A percentile compares a stretch with the other conserved stretches of the same genome.
These are phyloP conservation scores for Aradophagus sp. DNA, from an alignment of 1,140 invertebrate species.

Conservation along the genomic window DNA sequence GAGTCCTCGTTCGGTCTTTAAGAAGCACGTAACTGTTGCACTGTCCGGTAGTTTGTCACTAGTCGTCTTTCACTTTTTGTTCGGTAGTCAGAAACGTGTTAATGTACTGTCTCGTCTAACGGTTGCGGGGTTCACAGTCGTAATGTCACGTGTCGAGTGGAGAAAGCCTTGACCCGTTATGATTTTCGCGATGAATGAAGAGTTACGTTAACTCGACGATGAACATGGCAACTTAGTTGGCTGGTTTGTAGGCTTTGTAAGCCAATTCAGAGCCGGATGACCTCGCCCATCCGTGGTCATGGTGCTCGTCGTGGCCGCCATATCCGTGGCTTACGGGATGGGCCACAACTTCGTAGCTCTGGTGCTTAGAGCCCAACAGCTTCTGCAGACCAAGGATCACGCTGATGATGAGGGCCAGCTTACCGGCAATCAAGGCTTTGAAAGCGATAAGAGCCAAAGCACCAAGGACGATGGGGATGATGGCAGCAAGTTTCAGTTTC, in stretches of 20 bases:
- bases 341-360: constrained; percentile 80
- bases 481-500: constrained; percentile 85
- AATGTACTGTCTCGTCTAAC: constrained; percentile 50
- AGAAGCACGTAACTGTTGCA: constrained; percentile 38
- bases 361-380: constrained; percentile 81
- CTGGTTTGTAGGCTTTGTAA: constrained; percentile 71
- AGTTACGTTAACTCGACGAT: constrained; percentile 38
- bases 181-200: constrained; percentile 48
- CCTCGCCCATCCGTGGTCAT: constrained; percentile 71
- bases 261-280: constrained; percentile 68
- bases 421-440: constrained; percentile 87
- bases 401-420: constrained; percentile 85
- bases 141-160: constrained; percentile 42
- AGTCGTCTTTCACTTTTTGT: constrained; percentile 32
- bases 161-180: constrained; percentile 51
- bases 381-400: constrained; percentile 86
- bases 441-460: constrained; percentile 86
- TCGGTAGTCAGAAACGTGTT: constrained; percentile 26
- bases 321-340: constrained; percentile 66
- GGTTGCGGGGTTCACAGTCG: constrained; percentile 40
- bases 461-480: constrained; percentile 85
- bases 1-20: constrained; percentile 18
- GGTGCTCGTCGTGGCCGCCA: constrained; percentile 69
- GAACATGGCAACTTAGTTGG: constrained; percentile 60
- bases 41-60: constrained; percentile 44